Evolutionary conservation across 2,797 vertebrate species (phyloP).

Genomic region (Pangasius sanitwongsei): DNA sequence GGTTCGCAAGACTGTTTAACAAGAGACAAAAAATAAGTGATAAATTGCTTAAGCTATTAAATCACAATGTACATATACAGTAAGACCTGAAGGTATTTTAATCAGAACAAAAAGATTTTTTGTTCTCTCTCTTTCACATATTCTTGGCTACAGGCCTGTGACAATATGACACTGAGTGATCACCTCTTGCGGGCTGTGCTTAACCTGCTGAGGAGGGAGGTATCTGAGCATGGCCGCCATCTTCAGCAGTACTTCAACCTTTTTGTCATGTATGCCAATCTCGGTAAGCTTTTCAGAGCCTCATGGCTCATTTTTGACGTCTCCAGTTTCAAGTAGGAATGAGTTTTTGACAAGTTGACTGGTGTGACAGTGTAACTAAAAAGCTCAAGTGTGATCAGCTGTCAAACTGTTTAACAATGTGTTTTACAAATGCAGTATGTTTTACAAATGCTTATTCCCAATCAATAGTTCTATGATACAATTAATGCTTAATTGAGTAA

Average conservation of each 20-base stretch:
- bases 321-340: neutral
- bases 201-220: conserved; percentile 94
- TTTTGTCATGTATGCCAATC: conserved; percentile 99
- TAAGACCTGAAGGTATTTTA: neutral
- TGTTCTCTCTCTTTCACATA: neutral
- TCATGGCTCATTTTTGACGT: neutral
- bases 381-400: neutral
- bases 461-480: neutral
- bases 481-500: neutral
- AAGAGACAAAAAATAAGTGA: neutral
- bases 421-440: too few relatives aligned
- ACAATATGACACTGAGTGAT: conserved; percentile 96
- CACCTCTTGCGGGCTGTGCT: conserved; percentile 94
- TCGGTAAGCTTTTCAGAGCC: conserved; percentile 81
- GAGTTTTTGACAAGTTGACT: neutral
- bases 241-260: conserved; percentile 99
- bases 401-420: too few relatives aligned
- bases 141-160: conserved; percentile 80
- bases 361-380: neutral
- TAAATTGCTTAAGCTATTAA: neutral
- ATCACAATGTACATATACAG: neutral
- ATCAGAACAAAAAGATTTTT: neutral
- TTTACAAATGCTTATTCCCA: too few relatives aligned
- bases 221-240: conserved; percentile 96
- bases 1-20: conserved; percentile 70